Evolutionary conservation across 2,797 vertebrate genomes (phyloP), one percentile per base, ranked within the genome.

Genomic region (Typhlichthys eigenmanni): DNA sequence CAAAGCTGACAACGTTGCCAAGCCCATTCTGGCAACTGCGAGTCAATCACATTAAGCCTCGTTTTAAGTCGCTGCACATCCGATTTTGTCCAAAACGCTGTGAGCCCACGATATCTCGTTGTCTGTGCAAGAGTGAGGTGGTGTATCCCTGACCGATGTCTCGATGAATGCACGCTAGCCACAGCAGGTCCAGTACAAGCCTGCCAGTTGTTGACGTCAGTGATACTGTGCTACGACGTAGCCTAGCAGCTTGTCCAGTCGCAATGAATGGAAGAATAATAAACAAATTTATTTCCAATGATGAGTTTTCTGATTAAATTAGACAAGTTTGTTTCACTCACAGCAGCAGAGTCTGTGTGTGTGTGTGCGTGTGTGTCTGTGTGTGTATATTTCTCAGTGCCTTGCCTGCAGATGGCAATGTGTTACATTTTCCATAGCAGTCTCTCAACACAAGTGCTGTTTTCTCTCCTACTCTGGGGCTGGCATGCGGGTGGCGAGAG

Each of bases 271-370:
- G 65, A 78, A 77, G 74, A 80, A 79, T 75, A 78, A 81, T 74
- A 76, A 84, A 83, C 72, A 78, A 80, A 74, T 88, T 84, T 75
- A 71, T 80, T 81, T 71, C 63, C 78, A 69, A 46, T 78, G 82
- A 81, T 83, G 78, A 80, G 70, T 80, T 82, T 84, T 82, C 69
- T 81, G 77, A 82, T 85, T 75, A 76, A 87, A 84, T 85, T 85
- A 79, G 77, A 84, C 75, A 70, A 78, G 76, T 87, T 81, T 82
- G 82, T 68, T 73, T 80, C 77, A 61, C 79, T 88, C 80, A 70
- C 83, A 76, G 78, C 60, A 57, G 81, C 19, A 19, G 19, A 19
- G 19, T 19, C 19, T 68, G 64, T 13, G 56, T 47, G 47, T 47
- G 7, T n/a, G 47, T 47, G 10, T 2, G 10, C 2, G 5, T 47